These are phyloP conservation scores for Triops cancriformis DNA, from an alignment of 1,140 invertebrate species.

Conservation along the genomic window DNA sequence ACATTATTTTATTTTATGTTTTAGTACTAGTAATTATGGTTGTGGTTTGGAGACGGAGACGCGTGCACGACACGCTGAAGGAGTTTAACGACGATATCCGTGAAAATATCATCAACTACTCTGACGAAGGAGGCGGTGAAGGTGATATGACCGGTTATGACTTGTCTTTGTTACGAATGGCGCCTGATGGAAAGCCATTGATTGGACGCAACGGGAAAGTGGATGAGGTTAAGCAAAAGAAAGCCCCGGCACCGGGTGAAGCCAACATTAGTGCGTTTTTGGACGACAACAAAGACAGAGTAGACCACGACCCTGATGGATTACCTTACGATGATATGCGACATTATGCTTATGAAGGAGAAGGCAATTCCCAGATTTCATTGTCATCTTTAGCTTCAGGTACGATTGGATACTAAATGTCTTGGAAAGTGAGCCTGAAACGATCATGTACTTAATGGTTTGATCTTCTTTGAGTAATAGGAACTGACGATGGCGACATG, in stretches of 20 bases:
- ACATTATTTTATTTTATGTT: constrained; percentile 24
- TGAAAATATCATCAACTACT: constrained; percentile 94
- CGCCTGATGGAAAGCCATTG: constrained; percentile 50
- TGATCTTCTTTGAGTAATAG: constrained; percentile 39
- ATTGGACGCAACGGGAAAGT: constrained; percentile 31
- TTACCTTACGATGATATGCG: constrained; percentile 89
- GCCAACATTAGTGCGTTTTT: constrained; percentile 83
- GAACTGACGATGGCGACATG: constrained; percentile 85
- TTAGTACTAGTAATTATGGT: constrained; percentile 41
- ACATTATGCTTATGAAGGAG: constrained; percentile 93
- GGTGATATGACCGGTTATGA: constrained; percentile 87
- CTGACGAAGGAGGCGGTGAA: constrained; percentile 93
- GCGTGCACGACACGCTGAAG: constrained; percentile 71
- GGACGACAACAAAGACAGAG: constrained; percentile 74
- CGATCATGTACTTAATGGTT: background rate
- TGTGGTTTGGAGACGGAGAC: constrained; percentile 61
- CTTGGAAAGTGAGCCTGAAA: background rate
- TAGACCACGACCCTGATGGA: constrained; percentile 80
- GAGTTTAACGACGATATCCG: constrained; percentile 88
- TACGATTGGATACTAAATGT: constrained; percentile 39
- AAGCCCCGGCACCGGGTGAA: constrained; percentile 18
- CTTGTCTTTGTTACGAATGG: constrained; percentile 70
- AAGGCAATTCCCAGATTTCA: constrained; percentile 84
- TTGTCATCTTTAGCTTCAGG: constrained; percentile 85
- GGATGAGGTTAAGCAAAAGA: constrained; percentile 18